phyloP scores from a whole-genome alignment of 2,797 vertebrate species.

The Octomys mimax region DNA sequence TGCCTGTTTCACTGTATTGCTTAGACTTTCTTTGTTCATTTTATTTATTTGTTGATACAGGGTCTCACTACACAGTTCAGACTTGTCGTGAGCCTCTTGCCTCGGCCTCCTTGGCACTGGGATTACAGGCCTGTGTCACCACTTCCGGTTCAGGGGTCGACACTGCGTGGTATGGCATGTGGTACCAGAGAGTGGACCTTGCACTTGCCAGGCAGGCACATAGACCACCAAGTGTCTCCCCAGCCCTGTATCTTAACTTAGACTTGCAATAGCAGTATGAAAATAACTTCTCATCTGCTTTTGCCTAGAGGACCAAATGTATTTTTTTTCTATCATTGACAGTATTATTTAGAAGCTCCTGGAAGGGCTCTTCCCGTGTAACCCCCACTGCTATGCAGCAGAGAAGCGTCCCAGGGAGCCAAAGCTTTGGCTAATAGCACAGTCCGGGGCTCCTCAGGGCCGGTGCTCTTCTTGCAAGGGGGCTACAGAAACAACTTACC shows the following conservation, averaged over 20 bases:
- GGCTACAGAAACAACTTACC: constrained; percentile 35
- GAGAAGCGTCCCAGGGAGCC: not conserved
- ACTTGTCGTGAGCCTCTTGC: no score
- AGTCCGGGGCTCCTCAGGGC: not conserved
- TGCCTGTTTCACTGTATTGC: not conserved
- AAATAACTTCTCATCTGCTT: constrained; percentile 26
- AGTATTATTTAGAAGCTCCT: constrained; percentile 19
- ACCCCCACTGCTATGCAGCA: not conserved
- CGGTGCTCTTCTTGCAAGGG: not conserved
- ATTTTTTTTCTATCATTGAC: not conserved
- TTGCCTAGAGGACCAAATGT: not conserved
- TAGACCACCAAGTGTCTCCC: no score
- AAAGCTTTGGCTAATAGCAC: not conserved
- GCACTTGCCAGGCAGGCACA: no score
- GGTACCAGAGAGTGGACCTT: no score
- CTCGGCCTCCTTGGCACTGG: no score
- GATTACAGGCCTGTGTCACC: no score
- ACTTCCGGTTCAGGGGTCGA: no score
- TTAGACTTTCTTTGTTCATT: not conserved
- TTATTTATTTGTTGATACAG: no score
- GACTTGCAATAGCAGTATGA: constrained; percentile 22
- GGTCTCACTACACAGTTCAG: no score
- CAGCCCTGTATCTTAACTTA: not conserved
- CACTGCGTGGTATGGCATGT: no score
- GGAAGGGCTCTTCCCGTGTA: constrained; percentile 31